Evolutionary conservation across 35 echinoderm and acorn worm species (phyloP).

Genomic region (Eucidaris tribuloides): DNA sequence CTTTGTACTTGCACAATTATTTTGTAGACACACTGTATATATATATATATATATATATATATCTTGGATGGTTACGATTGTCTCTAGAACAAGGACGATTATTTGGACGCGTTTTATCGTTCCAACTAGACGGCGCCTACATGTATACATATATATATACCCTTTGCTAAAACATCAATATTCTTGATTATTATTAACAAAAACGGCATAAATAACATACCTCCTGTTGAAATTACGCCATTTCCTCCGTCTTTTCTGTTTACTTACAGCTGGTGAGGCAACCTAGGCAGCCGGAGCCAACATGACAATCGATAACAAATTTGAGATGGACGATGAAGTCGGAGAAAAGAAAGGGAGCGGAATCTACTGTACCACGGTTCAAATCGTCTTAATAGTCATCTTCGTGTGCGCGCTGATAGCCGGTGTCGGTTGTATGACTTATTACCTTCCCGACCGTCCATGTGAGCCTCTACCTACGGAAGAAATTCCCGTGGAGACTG

Average conservation of each 20-base stretch:
- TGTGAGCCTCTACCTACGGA: neutral
- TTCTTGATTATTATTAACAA: too few species aligned
- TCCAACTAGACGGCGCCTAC: too few species aligned
- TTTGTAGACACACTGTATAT: too few species aligned
- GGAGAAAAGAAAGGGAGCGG: slow-evolving; percentile 15
- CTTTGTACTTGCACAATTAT: too few species aligned
- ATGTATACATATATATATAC: too few species aligned
- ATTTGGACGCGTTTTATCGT: too few species aligned
- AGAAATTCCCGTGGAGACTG: neutral
- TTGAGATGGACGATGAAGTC: slow-evolving; percentile 54
- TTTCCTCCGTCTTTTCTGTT: neutral
- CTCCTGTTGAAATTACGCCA: too few species aligned
- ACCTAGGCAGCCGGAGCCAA: neutral
- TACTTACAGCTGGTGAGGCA: neutral
- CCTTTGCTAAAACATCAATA: too few species aligned
- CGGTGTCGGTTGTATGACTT: slow-evolving; percentile 60
- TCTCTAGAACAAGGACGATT: too few species aligned
- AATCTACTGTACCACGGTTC: slow-evolving; percentile 52
- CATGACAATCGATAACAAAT: slow-evolving; percentile 44
- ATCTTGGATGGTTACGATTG: too few species aligned
- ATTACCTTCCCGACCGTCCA: slow-evolving; percentile 67
- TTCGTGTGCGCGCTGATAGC: slow-evolving; percentile 39
- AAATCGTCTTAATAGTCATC: slow-evolving; percentile 55
- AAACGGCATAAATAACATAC: too few species aligned
- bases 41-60: too few species aligned